These are phyloP conservation scores for Cylindroiulus punctatus DNA, from an alignment of 2,888 invertebrate species.

Conservation along the genomic window DNA sequence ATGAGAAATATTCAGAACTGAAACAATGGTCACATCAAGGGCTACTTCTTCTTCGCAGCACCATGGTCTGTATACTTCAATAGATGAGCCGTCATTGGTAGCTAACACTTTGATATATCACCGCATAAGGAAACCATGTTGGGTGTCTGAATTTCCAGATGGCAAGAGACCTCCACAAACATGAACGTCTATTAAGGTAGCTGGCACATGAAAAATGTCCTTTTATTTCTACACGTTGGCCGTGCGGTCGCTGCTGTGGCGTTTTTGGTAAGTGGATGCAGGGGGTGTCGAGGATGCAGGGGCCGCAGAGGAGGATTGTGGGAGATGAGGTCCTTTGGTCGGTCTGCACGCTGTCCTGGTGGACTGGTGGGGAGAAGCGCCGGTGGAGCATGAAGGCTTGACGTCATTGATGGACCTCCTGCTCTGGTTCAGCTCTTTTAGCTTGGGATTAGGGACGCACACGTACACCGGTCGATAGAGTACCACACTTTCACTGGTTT, in stretches of 20 bases:
- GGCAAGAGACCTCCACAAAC: slow-evolving; percentile 14
- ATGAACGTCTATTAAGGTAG: not conserved
- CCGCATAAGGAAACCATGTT: not conserved
- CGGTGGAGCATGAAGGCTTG: slow-evolving; percentile 29
- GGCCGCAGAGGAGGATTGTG: not conserved
- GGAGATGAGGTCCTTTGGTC: slow-evolving; percentile 4
- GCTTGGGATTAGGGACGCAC: slow-evolving; percentile 59
- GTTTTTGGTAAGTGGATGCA: slow-evolving; percentile 16
- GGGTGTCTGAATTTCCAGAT: not conserved
- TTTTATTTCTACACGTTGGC: slow-evolving; percentile 44
- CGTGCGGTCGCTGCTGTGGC: slow-evolving; percentile 10
- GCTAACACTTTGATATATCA: slow-evolving; percentile 7
- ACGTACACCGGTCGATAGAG: slow-evolving; percentile 75
- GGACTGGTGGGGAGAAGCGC: not conserved
- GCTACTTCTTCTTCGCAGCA: not conserved
- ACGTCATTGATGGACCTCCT: slow-evolving; percentile 49
- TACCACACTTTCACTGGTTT: slow-evolving; percentile 71
- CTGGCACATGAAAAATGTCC: not conserved
- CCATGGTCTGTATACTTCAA: not conserved
- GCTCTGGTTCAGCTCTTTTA: slow-evolving; percentile 54
- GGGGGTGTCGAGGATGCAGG: slow-evolving; percentile 6
- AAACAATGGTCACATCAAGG: not conserved
- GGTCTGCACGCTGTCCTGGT: not conserved
- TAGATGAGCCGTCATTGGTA: not conserved
- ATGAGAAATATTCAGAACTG: not conserved